Evolutionary conservation across 2,888 invertebrate genomes (phyloP), one percentile per base, ranked within the genome.

Genomic region (Merodon equestris): DNA sequence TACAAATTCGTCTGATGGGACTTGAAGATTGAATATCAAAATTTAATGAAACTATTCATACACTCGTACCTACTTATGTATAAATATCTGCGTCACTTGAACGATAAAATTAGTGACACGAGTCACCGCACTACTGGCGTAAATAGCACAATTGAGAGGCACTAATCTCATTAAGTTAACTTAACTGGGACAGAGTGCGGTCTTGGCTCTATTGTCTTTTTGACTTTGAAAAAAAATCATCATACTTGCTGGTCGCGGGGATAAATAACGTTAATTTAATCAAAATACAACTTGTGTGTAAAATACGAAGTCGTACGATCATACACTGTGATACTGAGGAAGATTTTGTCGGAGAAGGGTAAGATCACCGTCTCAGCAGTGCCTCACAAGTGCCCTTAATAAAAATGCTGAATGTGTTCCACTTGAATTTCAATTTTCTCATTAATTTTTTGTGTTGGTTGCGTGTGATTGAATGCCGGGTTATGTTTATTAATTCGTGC

Each of bases 151-250:
- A 79, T 74, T 79, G 74, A 79, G 79, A 74, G 74, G 70, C 81
- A 64, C 81, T 81, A 81, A 81, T 81, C 81, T 81, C 81, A 81
- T 81, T 81, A 81, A 81, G 75, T 81, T 71, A 81, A 81, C 75
- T 75, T 75, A 81, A 81, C 81, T 81, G 74, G 81, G 75, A 79
- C 79, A 74, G 68, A 57, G 74, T 68, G 54, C 74, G 74, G 74
- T 79, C 79, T 74, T 63, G 58, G 60, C 68, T 72, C 56, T 53
- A 77, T 67, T 77, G 77, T 77, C 48, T 75, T 64, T 73, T 72
- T 63, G 56, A 45, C 10, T 45, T 38, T 4, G 7, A 27, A 27
- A 27, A 27, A 27, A 27, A 27, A 27, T 4, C 2, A 27, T 27
- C 48, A 44, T 17, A 47, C 44, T 48, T 18, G 34, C 15, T 17